phyloP scores from a whole-genome alignment of 2,113 vertebrate genomes.

The Clarias macrocephalus region DNA sequence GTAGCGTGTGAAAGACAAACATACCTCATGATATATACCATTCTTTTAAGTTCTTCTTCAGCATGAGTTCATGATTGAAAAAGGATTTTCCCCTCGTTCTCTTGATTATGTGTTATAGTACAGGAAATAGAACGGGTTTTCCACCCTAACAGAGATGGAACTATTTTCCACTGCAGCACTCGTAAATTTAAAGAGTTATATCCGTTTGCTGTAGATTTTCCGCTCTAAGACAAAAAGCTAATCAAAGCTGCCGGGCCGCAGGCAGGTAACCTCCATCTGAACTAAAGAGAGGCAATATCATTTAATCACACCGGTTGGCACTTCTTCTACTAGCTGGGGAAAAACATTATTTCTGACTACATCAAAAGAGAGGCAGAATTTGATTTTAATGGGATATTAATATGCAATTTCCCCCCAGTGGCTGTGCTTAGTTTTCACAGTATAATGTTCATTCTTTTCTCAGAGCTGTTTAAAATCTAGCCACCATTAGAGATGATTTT shows the following conservation, averaged over 20 bases:
- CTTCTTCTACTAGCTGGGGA: conserved; percentile 63
- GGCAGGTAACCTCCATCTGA: conserved; percentile 81
- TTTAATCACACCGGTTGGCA: conserved; percentile 76
- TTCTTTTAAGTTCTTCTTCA: conserved; percentile 55
- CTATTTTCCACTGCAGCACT: conserved; percentile 65
- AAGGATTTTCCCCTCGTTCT: conserved; percentile 57
- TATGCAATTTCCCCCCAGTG: conserved; percentile 52
- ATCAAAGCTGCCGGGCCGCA: conserved; percentile 79
- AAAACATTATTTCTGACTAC: conserved; percentile 71
- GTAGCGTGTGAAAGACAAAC: conserved; percentile 31
- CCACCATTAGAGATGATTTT: conserved; percentile 47
- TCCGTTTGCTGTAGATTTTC: conserved; percentile 73
- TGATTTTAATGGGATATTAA: conserved; percentile 70
- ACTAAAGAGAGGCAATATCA: conserved; percentile 82
- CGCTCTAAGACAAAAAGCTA: conserved; percentile 78
- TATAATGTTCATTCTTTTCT: conserved; percentile 41
- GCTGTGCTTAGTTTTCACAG: conserved; percentile 38
- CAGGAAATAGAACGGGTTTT: conserved; percentile 60
- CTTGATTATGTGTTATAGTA: conserved; percentile 60
- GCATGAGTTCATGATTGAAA: conserved; percentile 50
- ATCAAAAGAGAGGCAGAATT: conserved; percentile 69
- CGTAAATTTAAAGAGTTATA: conserved; percentile 69
- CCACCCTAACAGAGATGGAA: conserved; percentile 63
- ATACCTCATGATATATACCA: conserved; percentile 49
- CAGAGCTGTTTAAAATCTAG: conserved; percentile 39